These are phyloP conservation scores for Hirtodrosophila histrioides DNA, from an alignment of 2,888 invertebrate genomes.

Conservation along the genomic window DNA sequence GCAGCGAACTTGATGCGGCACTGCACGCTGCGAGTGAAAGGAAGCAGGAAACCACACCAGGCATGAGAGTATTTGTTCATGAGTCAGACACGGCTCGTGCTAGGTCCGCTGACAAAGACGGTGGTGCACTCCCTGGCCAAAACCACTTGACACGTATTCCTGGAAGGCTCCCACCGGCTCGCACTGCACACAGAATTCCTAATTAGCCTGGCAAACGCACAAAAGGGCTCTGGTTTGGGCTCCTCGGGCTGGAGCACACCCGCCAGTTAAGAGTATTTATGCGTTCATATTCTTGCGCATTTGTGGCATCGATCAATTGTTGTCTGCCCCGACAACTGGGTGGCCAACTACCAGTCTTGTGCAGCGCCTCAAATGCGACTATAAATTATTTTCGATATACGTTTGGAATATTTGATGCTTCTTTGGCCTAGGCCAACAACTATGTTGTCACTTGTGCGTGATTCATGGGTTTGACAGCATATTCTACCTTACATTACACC, in stretches of 20 bases:
- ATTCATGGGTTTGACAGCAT: conserved; percentile 46
- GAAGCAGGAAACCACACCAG: conserved; percentile 71
- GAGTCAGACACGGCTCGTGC: conserved; percentile 70
- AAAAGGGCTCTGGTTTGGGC: conserved; percentile 38
- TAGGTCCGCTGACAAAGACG: conserved; percentile 9
- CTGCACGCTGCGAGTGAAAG: conserved; percentile 46
- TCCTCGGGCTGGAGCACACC: neutral
- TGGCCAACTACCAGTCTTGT: conserved; percentile 63
- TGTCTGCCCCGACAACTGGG: conserved; percentile 53
- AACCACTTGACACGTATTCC: conserved; percentile 73
- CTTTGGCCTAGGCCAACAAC: conserved; percentile 28
- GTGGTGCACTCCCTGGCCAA: conserved; percentile 18
- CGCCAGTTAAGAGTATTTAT: conserved; percentile 58
- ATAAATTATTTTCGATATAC: conserved; percentile 65
- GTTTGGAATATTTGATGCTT: conserved; percentile 63
- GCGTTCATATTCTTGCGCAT: conserved; percentile 61
- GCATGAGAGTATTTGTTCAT: conserved; percentile 69
- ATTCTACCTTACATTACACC: conserved; percentile 24
- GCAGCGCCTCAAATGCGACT: conserved; percentile 66
- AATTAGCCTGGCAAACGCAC: conserved; percentile 47
- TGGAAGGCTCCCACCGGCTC: conserved; percentile 57
- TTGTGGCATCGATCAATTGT: conserved; percentile 65
- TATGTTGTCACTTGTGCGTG: conserved; percentile 38
- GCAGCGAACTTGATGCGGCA: conserved; percentile 65
- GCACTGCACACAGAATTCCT: conserved; percentile 64